Base-by-base conservation (phyloP, 1,140 invertebrate species). In the Euura saliciscinereae region DNA sequence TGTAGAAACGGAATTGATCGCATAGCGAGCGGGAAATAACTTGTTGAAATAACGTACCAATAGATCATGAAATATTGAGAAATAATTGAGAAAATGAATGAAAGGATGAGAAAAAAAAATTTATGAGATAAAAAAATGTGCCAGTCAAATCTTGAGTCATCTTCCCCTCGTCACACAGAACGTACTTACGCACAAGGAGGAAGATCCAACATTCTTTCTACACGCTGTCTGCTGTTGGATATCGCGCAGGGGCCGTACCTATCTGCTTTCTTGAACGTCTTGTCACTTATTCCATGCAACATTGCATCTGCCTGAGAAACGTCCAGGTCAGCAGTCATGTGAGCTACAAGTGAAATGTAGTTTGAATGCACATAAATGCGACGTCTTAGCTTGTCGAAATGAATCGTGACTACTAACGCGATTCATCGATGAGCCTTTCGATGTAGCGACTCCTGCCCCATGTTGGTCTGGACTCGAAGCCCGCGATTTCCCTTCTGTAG, bases 391-490 rank as follows among this genome's bases (percentile, higher is more conserved):
- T 28, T 28, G 28, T 28, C 28, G 28, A 28, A 28, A 65, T 59
- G 45, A 44, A 28, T 28, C 42, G 5, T 4, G 42, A 44, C 13
- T 42, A 71, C 72, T 71, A 10, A 75, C 74, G 72, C 13, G 72
- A 73, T 68, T 75, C 64, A 65, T 75, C 72, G 6, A 75, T 73
- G 42, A 75, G 67, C 28, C 72, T 71, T 66, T 73, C 74, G 10
- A 71, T 65, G 43, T 75, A 75, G 69, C 72, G 72, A 73, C 66
- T 69, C 28, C 72, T 73, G 10, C 74, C 70, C 72, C 74, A 75
- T 44, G 45, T 66, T n/a, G 72, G 74, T 44, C 74, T 65, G 10
- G 65, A 67, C 43, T 74, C 69, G 13, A 70, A 44, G 43, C 13
- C 68, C 45, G 73, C 44, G 28, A 73, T 70, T 45, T 73, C 73